Evolutionary conservation across 2,888 invertebrate species (phyloP).

Genomic region (Drosophila borealis): DNA sequence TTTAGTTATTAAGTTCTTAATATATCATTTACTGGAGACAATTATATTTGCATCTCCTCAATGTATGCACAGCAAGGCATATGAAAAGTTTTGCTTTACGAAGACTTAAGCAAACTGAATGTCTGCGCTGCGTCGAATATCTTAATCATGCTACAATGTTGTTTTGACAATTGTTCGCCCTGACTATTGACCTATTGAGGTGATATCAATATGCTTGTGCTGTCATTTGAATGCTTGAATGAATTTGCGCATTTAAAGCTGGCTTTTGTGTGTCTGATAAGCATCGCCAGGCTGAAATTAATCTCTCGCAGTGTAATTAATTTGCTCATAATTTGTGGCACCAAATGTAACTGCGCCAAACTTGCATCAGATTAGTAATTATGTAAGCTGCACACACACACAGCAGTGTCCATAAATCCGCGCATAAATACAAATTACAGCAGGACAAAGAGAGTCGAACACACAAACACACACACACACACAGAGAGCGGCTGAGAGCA

Average conservation of each 20-base stretch:
- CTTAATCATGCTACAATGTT: neutral
- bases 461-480: constrained; percentile 3
- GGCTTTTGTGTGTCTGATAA: constrained; percentile 15
- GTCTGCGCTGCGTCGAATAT: no score
- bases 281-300: constrained; percentile 30
- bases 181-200: neutral
- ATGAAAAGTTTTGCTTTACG: no score
- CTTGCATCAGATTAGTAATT: constrained; percentile 74
- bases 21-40: no score
- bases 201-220: neutral
- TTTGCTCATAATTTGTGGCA: constrained; percentile 64
- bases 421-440: constrained; percentile 76
- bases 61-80: no score
- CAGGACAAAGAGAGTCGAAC: constrained; percentile 29
- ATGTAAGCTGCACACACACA: constrained; percentile 44
- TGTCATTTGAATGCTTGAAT: neutral
- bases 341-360: constrained; percentile 32
- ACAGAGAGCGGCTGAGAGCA: constrained; percentile 15
- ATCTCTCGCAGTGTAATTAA: constrained; percentile 63
- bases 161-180: neutral
- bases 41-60: no score
- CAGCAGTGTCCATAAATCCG: constrained; percentile 64
- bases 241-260: constrained; percentile 9
- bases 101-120: neutral
- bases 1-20: no score